phyloP scores from a whole-genome alignment of 2,113 vertebrate genomes.

The Ploceus nigricollis region DNA sequence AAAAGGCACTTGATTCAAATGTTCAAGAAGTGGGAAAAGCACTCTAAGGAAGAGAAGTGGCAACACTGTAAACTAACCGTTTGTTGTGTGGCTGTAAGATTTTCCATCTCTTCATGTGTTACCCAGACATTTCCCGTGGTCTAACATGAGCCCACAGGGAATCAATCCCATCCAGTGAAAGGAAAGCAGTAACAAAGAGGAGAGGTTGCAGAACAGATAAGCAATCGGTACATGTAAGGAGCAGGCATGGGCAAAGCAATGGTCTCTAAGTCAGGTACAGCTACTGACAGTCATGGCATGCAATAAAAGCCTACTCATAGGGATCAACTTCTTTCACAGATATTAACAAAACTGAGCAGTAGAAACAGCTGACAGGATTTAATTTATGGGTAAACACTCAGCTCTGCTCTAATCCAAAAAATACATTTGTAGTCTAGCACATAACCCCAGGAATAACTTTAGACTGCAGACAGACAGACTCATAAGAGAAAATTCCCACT shows the following conservation, averaged over 20 bases:
- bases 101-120: slow-evolving; percentile 99
- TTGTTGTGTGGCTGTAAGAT: slow-evolving; percentile 89
- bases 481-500: background rate
- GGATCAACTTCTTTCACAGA: background rate
- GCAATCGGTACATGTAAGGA: slow-evolving; percentile 65
- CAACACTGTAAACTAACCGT: slow-evolving; percentile 88
- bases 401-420: background rate
- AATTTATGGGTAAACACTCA: background rate
- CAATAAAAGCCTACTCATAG: background rate
- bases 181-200: slow-evolving; percentile 76
- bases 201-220: slow-evolving; percentile 79
- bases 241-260: slow-evolving; percentile 59
- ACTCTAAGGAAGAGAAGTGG: slow-evolving; percentile 25
- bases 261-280: background rate
- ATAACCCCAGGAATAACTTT: background rate
- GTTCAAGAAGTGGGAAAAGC: background rate
- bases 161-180: slow-evolving; percentile 79
- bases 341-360: background rate
- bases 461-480: background rate
- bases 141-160: slow-evolving; percentile 82
- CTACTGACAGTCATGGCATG: background rate
- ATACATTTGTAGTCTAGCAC: background rate
- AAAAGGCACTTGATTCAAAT: slow-evolving; percentile 34
- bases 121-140: slow-evolving; percentile 99
- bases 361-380: background rate